These are phyloP conservation scores for Drosophila leontia DNA, from an alignment of 1,140 invertebrate genomes.

Conservation along the genomic window DNA sequence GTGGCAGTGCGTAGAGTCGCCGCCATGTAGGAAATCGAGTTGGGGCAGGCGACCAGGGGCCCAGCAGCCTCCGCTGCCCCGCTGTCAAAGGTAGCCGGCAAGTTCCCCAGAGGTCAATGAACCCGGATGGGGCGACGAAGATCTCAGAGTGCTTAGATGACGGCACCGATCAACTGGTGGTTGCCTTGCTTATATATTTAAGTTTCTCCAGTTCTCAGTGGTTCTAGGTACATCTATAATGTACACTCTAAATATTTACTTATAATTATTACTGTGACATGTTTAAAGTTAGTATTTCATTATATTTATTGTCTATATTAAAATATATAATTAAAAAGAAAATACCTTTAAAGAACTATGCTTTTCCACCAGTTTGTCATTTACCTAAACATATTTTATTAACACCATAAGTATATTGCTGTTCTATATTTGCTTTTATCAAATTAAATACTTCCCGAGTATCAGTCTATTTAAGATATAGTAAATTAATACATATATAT, in stretches of 20 bases:
- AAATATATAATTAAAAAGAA: not conserved
- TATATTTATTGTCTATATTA: not conserved
- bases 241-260: not conserved
- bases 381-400: no score
- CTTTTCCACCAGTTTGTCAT: no score
- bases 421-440: no score
- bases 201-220: not conserved
- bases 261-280: not conserved
- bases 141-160: slow-evolving; percentile 11
- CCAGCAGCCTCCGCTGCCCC: slow-evolving; percentile 45
- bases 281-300: not conserved
- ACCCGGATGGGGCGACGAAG: slow-evolving; percentile 24
- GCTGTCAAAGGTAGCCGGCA: slow-evolving; percentile 27
- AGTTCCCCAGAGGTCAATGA: slow-evolving; percentile 37
- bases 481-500: not conserved
- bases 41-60: slow-evolving; percentile 54
- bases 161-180: not conserved
- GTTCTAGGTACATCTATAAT: not conserved
- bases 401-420: no score
- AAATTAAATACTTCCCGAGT: no score
- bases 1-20: slow-evolving; percentile 11
- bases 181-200: not conserved
- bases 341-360: not conserved
- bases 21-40: slow-evolving; percentile 69
- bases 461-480: not conserved